phyloP scores from a whole-genome alignment of 2,888 invertebrate genomes.

The Abrostola triplasia region DNA sequence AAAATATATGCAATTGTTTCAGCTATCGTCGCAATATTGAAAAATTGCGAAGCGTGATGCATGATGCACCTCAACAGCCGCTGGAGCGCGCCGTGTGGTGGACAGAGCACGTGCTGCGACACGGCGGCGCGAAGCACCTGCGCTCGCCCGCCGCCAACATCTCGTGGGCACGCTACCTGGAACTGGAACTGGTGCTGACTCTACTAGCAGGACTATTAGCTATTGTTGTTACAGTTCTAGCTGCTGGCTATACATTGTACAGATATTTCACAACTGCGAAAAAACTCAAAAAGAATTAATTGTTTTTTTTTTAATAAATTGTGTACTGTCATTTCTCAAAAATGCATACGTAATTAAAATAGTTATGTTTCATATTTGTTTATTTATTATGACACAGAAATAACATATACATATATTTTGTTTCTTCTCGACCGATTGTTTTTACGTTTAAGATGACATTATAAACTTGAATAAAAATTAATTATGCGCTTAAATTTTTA shows the following conservation, averaged over 20 bases:
- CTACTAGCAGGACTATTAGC: conserved; percentile 18
- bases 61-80: conserved; percentile 52
- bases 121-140: conserved; percentile 72
- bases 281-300: background rate
- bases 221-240: background rate
- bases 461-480: too few relatives aligned
- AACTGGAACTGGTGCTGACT: conserved; percentile 56
- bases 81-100: conserved; percentile 79
- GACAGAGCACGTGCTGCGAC: conserved; percentile 46
- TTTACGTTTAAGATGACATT: too few relatives aligned
- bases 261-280: conserved; percentile 13
- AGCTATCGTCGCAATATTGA: conserved; percentile 45
- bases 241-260: conserved; percentile 15
- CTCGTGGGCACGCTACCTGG: conserved; percentile 43
- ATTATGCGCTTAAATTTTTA: too few relatives aligned
- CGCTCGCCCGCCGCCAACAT: conserved; percentile 69
- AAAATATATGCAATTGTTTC: too few relatives aligned
- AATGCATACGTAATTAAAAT: too few relatives aligned
- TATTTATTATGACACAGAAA: too few relatives aligned
- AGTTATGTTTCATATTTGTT: too few relatives aligned
- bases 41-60: conserved; percentile 34
- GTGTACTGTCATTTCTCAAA: too few relatives aligned
- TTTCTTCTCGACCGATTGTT: too few relatives aligned
- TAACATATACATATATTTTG: too few relatives aligned
- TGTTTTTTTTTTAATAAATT: too few relatives aligned